These are phyloP conservation scores for Phyllostomus hastatus DNA, from an alignment of 2,113 vertebrate species.

Conservation along the genomic window DNA sequence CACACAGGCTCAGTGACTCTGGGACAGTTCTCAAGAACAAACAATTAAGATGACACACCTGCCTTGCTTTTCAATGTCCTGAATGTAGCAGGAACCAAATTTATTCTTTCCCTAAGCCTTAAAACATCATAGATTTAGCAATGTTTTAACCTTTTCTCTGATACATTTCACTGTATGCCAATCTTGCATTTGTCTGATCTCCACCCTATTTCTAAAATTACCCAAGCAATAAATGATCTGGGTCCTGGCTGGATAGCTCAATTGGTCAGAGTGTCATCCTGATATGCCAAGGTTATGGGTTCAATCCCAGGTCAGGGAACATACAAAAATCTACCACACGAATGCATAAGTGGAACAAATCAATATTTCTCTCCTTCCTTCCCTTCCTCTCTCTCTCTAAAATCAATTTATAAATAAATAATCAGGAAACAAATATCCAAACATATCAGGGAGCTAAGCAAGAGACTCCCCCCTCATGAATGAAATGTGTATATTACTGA, in stretches of 20 bases:
- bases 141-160: neutral
- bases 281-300: no score
- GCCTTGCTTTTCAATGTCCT: neutral
- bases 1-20: neutral
- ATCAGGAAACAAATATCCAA: constrained; percentile 1
- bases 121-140: neutral
- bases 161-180: neutral
- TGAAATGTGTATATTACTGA: neutral
- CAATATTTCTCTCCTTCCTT: no score
- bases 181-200: neutral
- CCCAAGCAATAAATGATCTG: no score
- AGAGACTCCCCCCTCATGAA: neutral
- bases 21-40: neutral
- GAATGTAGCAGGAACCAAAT: neutral
- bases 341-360: no score
- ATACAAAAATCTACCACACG: no score
- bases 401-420: neutral
- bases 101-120: neutral
- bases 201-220: neutral
- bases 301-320: no score
- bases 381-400: no score
- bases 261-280: no score
- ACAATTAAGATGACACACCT: neutral
- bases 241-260: no score
- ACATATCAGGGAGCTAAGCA: neutral